Evolutionary conservation across 2,113 vertebrate species (phyloP).

Genomic region (Megaceryle torquata): DNA sequence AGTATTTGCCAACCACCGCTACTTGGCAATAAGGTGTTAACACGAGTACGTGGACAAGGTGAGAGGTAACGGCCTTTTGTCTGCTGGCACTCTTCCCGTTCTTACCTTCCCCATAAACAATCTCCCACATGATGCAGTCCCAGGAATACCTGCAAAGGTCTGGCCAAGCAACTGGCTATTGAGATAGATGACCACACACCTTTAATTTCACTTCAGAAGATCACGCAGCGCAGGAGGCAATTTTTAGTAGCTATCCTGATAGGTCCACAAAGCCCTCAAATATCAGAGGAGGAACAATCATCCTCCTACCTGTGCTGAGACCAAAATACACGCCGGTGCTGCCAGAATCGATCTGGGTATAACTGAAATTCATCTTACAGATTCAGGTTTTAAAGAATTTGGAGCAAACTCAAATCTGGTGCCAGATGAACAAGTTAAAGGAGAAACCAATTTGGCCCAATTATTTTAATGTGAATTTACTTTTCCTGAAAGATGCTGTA

Average conservation of each 20-base stretch:
- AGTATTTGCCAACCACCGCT: not conserved
- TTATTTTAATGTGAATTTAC: not conserved
- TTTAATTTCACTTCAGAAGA: not conserved
- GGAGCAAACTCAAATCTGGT: not conserved
- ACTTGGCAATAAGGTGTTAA: not conserved
- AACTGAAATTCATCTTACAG: not conserved
- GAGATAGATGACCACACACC: not conserved
- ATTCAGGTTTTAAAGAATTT: not conserved
- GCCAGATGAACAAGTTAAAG: not conserved
- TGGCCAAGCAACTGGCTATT: not conserved
- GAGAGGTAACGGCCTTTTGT: not conserved
- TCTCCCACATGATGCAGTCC: fast-evolving
- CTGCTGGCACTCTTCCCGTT: not conserved
- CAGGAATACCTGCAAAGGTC: not conserved
- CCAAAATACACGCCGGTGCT: not conserved
- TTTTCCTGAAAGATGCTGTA: not conserved
- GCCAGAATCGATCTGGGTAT: not conserved
- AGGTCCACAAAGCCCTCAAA: not conserved
- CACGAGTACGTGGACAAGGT: not conserved
- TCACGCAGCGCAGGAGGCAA: not conserved
- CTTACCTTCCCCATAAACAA: not conserved
- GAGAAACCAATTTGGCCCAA: not conserved
- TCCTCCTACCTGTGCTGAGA: not conserved
- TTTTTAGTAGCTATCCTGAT: not conserved
- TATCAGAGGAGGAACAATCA: not conserved